phyloP scores from a whole-genome alignment of 2,797 vertebrate genomes.

The Coendou prehensilis region DNA sequence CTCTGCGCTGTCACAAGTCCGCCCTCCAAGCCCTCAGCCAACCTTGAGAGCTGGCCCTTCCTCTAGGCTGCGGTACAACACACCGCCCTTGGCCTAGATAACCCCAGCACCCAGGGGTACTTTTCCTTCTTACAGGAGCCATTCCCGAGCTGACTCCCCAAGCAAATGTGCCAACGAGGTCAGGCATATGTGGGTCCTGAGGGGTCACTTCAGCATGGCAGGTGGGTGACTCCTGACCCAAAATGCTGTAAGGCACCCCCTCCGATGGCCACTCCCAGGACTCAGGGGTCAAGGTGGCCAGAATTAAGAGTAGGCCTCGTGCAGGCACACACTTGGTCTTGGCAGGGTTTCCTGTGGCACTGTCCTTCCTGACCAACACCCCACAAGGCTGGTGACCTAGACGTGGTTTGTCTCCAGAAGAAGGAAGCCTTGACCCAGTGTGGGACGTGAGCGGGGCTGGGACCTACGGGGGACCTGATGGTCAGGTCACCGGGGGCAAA shows the following conservation, averaged over 20 bases:
- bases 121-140: background rate
- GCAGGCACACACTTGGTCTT: background rate
- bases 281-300: too few species aligned
- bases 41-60: too few species aligned
- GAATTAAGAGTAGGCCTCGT: fast-evolving
- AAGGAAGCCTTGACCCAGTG: background rate
- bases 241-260: background rate
- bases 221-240: background rate
- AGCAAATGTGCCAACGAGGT: background rate
- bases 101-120: background rate
- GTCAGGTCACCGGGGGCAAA: background rate
- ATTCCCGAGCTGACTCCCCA: background rate
- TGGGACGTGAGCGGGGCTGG: background rate
- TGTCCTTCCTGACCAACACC: background rate
- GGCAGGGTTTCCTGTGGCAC: too few species aligned
- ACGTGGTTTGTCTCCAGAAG: background rate
- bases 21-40: background rate
- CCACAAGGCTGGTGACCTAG: too few species aligned
- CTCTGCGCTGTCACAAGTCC: background rate
- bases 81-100: background rate
- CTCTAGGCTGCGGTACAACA: background rate
- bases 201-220: too few species aligned
- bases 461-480: background rate
- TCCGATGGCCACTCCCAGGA: background rate
- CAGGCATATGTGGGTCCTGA: fast-evolving